phyloP scores from a whole-genome alignment of 2,113 vertebrate genomes.

The Rutilus rutilus region DNA sequence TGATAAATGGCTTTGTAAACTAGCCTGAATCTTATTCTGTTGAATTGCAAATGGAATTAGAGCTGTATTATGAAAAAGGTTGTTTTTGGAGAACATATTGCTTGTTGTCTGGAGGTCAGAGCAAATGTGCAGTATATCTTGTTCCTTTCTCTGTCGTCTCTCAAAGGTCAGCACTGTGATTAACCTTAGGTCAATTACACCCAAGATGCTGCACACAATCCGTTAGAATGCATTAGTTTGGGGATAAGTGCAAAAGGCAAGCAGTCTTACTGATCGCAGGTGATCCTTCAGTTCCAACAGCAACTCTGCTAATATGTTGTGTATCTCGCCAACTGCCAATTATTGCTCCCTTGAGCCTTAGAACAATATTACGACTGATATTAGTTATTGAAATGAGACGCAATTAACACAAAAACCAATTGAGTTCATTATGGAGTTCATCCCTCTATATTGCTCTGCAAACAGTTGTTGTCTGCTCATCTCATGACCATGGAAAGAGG shows the following conservation, averaged over 20 bases:
- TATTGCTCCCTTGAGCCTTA: constrained; percentile 43
- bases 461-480: constrained; percentile 33
- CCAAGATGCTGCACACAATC: constrained; percentile 25
- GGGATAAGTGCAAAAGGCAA: constrained; percentile 21
- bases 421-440: constrained; percentile 11
- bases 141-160: constrained; percentile 1
- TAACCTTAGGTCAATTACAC: constrained; percentile 40
- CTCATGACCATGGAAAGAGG: constrained; percentile 7
- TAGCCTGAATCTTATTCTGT: constrained; percentile 16
- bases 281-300: constrained; percentile 20
- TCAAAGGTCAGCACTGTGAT: constrained; percentile 34
- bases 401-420: constrained; percentile 40
- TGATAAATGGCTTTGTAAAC: constrained; percentile 29
- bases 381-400: constrained; percentile 43
- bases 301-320: constrained; percentile 35
- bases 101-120: constrained; percentile 31
- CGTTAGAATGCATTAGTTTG: constrained; percentile 23
- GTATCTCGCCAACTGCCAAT: constrained; percentile 7
- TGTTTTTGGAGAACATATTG: constrained; percentile 43
- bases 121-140: constrained; percentile 21
- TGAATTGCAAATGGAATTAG: constrained; percentile 34
- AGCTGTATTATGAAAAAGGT: constrained; percentile 7
- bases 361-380: constrained; percentile 42
- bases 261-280: not conserved
- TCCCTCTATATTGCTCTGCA: constrained; percentile 35